These are phyloP conservation scores for Myotis davidii DNA, from an alignment of 2,113 vertebrate genomes.

Conservation along the genomic window DNA sequence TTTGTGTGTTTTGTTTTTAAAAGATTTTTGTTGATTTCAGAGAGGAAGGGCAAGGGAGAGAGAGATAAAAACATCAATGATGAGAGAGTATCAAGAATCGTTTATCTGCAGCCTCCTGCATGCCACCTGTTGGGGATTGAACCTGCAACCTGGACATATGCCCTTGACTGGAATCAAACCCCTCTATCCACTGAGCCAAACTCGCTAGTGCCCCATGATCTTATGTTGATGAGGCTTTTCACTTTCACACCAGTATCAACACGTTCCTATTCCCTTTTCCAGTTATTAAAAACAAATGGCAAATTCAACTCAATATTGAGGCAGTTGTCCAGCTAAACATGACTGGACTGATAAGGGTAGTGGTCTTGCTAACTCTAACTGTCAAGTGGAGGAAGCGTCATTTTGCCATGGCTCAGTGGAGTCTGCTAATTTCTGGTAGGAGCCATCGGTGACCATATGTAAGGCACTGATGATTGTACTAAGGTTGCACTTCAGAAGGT, in stretches of 20 bases:
- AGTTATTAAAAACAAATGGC: not conserved
- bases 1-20: too few relatives aligned
- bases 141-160: too few relatives aligned
- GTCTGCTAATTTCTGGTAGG: not conserved
- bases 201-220: not conserved
- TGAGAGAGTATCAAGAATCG: too few relatives aligned
- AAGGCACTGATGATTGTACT: not conserved
- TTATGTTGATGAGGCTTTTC: not conserved
- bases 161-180: too few relatives aligned
- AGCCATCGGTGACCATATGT: accelerated
- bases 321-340: not conserved
- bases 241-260: not conserved
- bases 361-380: not conserved
- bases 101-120: too few relatives aligned
- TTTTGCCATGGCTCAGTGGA: not conserved
- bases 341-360: not conserved
- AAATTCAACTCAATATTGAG: not conserved
- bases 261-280: not conserved
- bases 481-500: accelerated
- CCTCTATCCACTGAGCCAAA: too few relatives aligned
- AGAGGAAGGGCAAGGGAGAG: too few relatives aligned
- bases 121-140: too few relatives aligned
- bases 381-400: not conserved
- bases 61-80: too few relatives aligned
- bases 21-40: too few relatives aligned